A percentile compares a stretch with the other conserved stretches of the same genome.
Evolutionary conservation across 2,888 invertebrate genomes (phyloP).

Genomic region (Patella caerulea): DNA sequence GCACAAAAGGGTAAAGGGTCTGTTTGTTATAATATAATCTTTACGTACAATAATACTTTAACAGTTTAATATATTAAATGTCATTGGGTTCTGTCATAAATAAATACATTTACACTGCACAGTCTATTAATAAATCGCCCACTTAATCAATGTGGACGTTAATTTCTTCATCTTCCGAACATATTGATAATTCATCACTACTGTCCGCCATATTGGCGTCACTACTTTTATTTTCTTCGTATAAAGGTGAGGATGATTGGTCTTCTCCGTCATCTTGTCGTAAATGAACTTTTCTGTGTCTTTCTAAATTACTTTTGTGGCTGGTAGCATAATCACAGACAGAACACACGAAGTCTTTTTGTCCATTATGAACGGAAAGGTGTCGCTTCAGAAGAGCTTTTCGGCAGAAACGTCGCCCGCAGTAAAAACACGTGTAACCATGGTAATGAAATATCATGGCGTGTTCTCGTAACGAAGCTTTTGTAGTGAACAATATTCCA

Average conservation of each 20-base stretch:
- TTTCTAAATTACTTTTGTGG: slow-evolving; percentile 73
- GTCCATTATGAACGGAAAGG: slow-evolving; percentile 72
- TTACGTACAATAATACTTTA: no score
- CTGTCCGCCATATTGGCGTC: slow-evolving; percentile 31
- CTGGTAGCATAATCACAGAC: slow-evolving; percentile 73
- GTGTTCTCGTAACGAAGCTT: slow-evolving; percentile 72
- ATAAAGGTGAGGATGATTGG: slow-evolving; percentile 19
- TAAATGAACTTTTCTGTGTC: slow-evolving; percentile 70
- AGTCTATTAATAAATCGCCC: not conserved
- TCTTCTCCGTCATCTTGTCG: slow-evolving; percentile 54
- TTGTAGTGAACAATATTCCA: slow-evolving; percentile 70
- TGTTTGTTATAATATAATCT: no score
- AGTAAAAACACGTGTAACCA: slow-evolving; percentile 72
- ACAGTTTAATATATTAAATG: no score
- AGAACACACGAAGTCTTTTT: slow-evolving; percentile 72
- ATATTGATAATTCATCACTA: slow-evolving; percentile 38
- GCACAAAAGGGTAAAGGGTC: no score
- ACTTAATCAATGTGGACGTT: slow-evolving; percentile 35
- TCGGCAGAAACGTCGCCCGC: slow-evolving; percentile 71
- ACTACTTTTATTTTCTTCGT: slow-evolving; percentile 26
- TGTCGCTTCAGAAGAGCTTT: slow-evolving; percentile 73
- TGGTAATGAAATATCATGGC: slow-evolving; percentile 71
- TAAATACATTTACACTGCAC: no score
- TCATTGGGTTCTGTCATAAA: no score
- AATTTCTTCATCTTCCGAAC: slow-evolving; percentile 37